phyloP scores from a whole-genome alignment of 1,140 invertebrate genomes.

The Colletes latitarsis region DNA sequence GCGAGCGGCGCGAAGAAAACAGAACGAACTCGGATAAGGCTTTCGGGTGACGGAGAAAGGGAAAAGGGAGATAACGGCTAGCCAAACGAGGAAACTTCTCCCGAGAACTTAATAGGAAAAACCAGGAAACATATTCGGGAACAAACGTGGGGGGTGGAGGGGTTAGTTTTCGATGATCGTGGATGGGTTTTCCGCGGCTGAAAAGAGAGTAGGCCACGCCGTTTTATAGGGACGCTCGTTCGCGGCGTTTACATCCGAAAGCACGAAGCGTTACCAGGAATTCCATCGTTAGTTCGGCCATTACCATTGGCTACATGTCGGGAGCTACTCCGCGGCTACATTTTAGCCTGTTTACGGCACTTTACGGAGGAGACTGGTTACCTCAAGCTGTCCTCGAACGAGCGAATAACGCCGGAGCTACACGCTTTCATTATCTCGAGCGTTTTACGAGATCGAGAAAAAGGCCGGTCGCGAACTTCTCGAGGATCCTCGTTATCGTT shows the following conservation, averaged over 20 bases:
- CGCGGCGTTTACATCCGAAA: constrained; percentile 36
- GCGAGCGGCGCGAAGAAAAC: constrained; percentile 29
- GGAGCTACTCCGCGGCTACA: constrained; percentile 54
- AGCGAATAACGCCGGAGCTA: constrained; percentile 21
- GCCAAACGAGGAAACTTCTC: constrained; percentile 39
- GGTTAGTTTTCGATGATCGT: constrained; percentile 23
- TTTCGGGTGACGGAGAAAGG: neutral
- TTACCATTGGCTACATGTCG: constrained; percentile 68
- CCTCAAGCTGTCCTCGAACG: constrained; percentile 25
- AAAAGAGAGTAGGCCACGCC: constrained; percentile 13
- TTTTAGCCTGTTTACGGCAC: constrained; percentile 67
- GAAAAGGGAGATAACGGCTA: constrained; percentile 18
- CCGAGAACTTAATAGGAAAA: constrained; percentile 24
- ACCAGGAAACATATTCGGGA: constrained; percentile 31
- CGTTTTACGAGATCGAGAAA: constrained; percentile 30
- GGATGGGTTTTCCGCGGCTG: constrained; percentile 24
- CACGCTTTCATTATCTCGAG: constrained; percentile 54
- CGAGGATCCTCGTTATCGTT: neutral
- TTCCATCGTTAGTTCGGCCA: constrained; percentile 64
- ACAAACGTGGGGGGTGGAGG: neutral
- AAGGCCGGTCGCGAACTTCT: neutral
- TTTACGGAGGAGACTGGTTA: constrained; percentile 65
- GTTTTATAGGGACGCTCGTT: constrained; percentile 32
- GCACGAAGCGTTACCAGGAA: constrained; percentile 52
- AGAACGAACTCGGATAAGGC: neutral